Evolutionary conservation across 2,113 vertebrate genomes (phyloP).

Genomic region (Myotis yumanensis): DNA sequence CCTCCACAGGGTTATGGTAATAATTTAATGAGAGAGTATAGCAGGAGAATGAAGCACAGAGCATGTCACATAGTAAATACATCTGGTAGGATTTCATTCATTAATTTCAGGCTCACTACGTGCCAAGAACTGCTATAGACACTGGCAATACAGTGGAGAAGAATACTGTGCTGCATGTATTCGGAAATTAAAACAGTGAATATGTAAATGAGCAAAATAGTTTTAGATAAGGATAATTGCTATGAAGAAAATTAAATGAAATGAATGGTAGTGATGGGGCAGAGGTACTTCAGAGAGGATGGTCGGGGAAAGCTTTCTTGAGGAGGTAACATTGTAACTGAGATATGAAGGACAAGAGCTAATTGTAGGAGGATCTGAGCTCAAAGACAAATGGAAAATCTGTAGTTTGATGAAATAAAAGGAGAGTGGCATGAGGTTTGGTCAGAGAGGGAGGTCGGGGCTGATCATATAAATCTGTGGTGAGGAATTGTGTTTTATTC

Average conservation of each 20-base stretch:
- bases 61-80: not conserved
- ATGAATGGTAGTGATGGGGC: not conserved
- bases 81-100: not conserved
- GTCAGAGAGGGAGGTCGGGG: not conserved
- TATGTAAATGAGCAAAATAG: not conserved
- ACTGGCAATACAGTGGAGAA: not conserved
- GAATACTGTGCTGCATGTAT: not conserved
- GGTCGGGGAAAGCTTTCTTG: not conserved
- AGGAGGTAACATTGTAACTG: not conserved
- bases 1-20: not conserved
- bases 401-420: not conserved
- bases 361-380: not conserved
- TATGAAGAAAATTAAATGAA: not conserved
- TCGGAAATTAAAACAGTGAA: constrained; percentile 16
- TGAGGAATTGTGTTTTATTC: not conserved
- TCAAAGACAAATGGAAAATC: not conserved
- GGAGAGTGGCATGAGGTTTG: not conserved
- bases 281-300: not conserved
- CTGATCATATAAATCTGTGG: not conserved
- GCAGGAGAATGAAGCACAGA: not conserved
- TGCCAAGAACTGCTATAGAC: not conserved
- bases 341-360: not conserved
- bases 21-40: not conserved
- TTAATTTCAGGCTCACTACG: not conserved
- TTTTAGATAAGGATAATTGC: not conserved